These are phyloP conservation scores for Andrena fulva DNA, from an alignment of 2,888 invertebrate genomes.

Conservation along the genomic window DNA sequence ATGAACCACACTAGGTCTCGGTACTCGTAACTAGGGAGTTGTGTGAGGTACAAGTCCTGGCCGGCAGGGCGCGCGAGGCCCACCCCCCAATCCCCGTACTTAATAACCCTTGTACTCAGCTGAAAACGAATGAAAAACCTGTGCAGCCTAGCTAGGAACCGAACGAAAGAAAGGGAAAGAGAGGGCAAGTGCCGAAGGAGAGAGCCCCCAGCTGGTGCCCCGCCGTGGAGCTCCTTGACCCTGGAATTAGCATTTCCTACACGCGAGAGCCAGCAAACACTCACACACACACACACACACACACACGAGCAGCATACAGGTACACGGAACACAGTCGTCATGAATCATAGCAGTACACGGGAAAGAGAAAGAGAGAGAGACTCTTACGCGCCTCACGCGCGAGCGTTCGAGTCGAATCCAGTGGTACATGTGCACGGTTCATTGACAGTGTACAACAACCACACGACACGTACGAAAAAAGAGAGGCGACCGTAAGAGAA, in stretches of 20 bases:
- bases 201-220: conserved; percentile 63
- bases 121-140: conserved; percentile 33
- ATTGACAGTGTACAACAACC: conserved; percentile 13
- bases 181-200: conserved; percentile 40
- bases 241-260: conserved; percentile 59
- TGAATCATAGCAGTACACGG: conserved; percentile 44
- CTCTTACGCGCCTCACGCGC: conserved; percentile 32
- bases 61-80: conserved; percentile 85
- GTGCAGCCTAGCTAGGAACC: conserved; percentile 16
- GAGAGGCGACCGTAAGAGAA: not conserved
- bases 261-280: too few relatives aligned
- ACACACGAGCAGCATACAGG: conserved; percentile 6
- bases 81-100: conserved; percentile 84
- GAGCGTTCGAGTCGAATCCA: conserved; percentile 25
- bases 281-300: not conserved
- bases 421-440: conserved; percentile 10
- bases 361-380: not conserved
- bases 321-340: conserved; percentile 37
- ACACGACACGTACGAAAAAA: conserved; percentile 12
- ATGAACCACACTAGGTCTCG: conserved; percentile 82
- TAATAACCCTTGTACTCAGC: conserved; percentile 75
- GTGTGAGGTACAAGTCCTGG: conserved; percentile 85
- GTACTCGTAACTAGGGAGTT: conserved; percentile 85
- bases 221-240: conserved; percentile 39
- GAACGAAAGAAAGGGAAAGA: conserved; percentile 16